Percentiles rank a stretch among this genome's conserved stretches.
Conservation (phyloP, 2,888 invertebrate species). For the Tetropium fuscum region DNA sequence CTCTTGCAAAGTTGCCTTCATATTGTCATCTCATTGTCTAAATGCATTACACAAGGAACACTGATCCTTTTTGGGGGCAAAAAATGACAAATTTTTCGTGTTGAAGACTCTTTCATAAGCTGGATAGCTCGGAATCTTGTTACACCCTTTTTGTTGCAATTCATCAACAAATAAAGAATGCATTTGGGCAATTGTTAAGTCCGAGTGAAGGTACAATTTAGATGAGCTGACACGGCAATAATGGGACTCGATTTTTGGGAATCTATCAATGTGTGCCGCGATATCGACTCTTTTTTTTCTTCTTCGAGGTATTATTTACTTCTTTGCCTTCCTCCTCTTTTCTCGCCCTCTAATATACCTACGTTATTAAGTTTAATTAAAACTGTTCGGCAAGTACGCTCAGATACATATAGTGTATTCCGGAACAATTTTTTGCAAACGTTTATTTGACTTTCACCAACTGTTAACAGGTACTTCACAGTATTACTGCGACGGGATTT, state of each 20-base stretch:
- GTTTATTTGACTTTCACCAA: not conserved
- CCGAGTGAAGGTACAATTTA: conserved; percentile 29
- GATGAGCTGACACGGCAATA: conserved; percentile 28
- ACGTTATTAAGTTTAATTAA: not conserved
- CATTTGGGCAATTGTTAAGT: conserved; percentile 34
- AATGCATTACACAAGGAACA: conserved; percentile 41
- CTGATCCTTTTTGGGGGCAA: conserved; percentile 44
- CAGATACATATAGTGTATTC: conserved; percentile 3
- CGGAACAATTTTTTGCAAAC: conserved; percentile 15
- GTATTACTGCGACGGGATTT: conserved; percentile 12
- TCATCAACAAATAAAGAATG: too few species aligned
- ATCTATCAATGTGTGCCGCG: conserved; percentile 28
- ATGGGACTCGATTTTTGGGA: conserved; percentile 33
- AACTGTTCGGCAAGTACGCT: conserved; percentile 3
- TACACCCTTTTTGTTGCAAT: conserved; percentile 6
- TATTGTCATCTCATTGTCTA: conserved; percentile 33
- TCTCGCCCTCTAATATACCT: conserved; percentile 20
- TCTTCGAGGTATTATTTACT: conserved; percentile 7
- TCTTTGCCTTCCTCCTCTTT: conserved; percentile 26
- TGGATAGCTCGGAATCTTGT: conserved; percentile 29
- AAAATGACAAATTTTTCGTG: conserved; percentile 41
- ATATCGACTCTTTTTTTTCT: conserved; percentile 16
- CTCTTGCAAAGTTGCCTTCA: conserved; percentile 31
- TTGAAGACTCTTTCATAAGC: conserved; percentile 40
- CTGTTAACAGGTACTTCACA: conserved; percentile 1